Evolutionary conservation across 2,113 vertebrate genomes (phyloP), one percentile per base, ranked within the genome.

Genomic region (Clinocottus analis): DNA sequence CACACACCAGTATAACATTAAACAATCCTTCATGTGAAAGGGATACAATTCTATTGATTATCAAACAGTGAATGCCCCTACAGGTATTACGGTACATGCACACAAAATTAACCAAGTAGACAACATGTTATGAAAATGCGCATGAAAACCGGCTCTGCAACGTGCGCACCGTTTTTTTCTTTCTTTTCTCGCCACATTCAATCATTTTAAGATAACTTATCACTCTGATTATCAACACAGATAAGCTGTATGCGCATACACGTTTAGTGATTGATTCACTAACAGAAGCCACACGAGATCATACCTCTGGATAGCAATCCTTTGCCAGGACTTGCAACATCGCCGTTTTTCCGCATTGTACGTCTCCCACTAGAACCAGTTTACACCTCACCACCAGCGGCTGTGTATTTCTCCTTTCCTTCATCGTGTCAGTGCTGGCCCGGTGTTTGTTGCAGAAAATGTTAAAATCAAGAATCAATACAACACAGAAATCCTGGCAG

Each of bases 291-390:
- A 82, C 94, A 93, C 60, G 47, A 19, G 0, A 59, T 8, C 73
- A 45, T 94, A 98, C 97, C 97, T 99, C 97, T 2, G 97, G 97
- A 70, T 98, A 99, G 89, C 97, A 98, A 85, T 99, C 97, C 90
- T 98, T 99, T 0, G 97, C 97, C 90, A 99, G 88, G 87, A 99
- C 97, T 92, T 98, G 97, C 92, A 99, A 94, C 97, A 98, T 99
- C 55, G 97, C 97, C 25, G 97, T 99, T 95, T 99, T 99, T 90
- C 97, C 97, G 87, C 97, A 98, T 93, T 99, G 97, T 86, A 99
- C 97, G 53, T 98, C 97, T 59, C 97, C 97, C 49, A 99, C 97
- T 73, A 99, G 94, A 21, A 99, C 97, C 83, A 99, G 94, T 90
- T 99, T 99, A 88, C 97, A 99, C n/a, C 97, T 94, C 86, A 96